phyloP scores from a whole-genome alignment of 2,113 vertebrate genomes.

The Silurus glanis region DNA sequence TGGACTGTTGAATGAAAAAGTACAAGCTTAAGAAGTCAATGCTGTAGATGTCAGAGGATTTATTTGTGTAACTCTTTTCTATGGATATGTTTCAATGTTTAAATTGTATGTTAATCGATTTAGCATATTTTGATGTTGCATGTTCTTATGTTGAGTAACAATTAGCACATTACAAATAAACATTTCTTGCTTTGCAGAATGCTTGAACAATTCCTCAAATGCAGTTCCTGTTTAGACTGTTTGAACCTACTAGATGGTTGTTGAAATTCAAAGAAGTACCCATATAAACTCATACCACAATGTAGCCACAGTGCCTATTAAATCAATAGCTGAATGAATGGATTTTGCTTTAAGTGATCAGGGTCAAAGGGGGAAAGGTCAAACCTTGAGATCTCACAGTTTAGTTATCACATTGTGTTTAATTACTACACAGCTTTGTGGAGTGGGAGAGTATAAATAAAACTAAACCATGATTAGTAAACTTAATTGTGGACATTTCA shows the following conservation, averaged over 20 bases:
- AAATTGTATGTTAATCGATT: background rate
- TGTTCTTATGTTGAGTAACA: background rate
- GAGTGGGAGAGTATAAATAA: constrained; percentile 58
- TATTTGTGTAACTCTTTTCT: constrained; percentile 4
- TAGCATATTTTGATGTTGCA: no score
- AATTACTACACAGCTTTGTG: constrained; percentile 63
- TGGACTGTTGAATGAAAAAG: constrained; percentile 52
- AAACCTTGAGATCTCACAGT: constrained; percentile 60
- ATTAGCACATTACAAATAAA: background rate
- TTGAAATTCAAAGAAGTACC: background rate
- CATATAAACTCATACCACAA: background rate
- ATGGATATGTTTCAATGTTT: background rate
- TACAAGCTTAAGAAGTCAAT: constrained; percentile 36
- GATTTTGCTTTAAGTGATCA: constrained; percentile 31
- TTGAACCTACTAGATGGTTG: background rate
- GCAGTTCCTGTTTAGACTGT: background rate
- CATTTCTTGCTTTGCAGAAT: background rate
- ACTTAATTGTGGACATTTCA: constrained; percentile 72
- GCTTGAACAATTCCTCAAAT: background rate
- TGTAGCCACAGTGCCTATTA: constrained; percentile 8
- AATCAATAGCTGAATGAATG: constrained; percentile 32
- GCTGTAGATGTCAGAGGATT: constrained; percentile 34
- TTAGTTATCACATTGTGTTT: constrained; percentile 67
- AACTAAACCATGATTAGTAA: constrained; percentile 64
- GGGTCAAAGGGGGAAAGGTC: constrained; percentile 59